Evolutionary conservation across 2,888 invertebrate species (phyloP), one percentile per base, ranked within the genome.

Genomic region (Danaus chrysippus): DNA sequence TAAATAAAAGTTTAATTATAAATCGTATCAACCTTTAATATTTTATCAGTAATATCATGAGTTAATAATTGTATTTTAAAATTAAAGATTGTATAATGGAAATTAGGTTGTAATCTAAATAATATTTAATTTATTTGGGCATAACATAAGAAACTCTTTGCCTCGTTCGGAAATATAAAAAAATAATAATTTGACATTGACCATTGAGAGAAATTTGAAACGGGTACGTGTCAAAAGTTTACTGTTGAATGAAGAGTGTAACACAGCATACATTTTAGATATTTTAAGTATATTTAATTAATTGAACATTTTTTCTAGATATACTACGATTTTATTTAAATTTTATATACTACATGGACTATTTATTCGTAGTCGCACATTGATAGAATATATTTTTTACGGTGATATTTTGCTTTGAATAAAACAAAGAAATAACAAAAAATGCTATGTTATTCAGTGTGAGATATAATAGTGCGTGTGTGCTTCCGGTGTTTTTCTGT

Each of bases 401-500:
- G 10, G 11, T 10, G 17, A n/a, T 17, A 49, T 49, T 49, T 49
- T 15, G 10, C 23, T 17, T 17, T 9, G 6, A 17, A 10, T 49
- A 10, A 49, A 49, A 49, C 49, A 49, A 49, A 62, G 49, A 55
- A 56, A 56, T 55, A 15, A 42, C 23, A 69, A 72, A 78, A 75
- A 74, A 81, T 82, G 80, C 64, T 49, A 49, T 49, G 17, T 10
- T 49, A 49, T 49, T 49, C 49, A 49, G 70, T 75, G 73, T 75
- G 70, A 66, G 64, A 34, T 58, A 62, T 54, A 41, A 64, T 42
- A 59, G 67, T 54, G 63, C 59, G 66, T 62, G 70, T 68, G 73
- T 76, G 76, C 73, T 79, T 79, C 78, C 76, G 68, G 73, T 68
- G 73, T 65, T 34, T 41, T n/a, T 19, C 54, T 59, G 49, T 54